Percentiles rank a stretch among this genome's conserved stretches.
These are phyloP conservation scores for Semaprochilodus insignis DNA, from an alignment of 2,797 vertebrate species.

Conservation along the genomic window DNA sequence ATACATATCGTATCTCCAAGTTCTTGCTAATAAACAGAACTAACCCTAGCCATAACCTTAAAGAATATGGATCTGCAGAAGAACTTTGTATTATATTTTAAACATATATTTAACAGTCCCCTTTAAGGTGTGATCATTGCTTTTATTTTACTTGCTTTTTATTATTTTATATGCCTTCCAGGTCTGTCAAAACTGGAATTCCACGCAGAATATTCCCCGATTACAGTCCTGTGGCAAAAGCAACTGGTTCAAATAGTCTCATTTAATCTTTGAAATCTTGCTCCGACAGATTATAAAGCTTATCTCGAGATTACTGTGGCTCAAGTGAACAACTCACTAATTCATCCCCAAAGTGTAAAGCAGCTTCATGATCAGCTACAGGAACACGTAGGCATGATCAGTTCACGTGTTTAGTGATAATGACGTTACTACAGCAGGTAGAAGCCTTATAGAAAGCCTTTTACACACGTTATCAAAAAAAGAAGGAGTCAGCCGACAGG, in stretches of 20 bases:
- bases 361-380: not conserved
- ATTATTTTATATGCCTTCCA: not conserved
- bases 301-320: not conserved
- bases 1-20: too few relatives aligned
- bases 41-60: not conserved
- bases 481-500: too few relatives aligned
- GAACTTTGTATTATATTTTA: not conserved
- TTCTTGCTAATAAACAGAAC: too few relatives aligned
- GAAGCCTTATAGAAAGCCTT: too few relatives aligned
- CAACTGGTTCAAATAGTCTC: slow-evolving; percentile 2
- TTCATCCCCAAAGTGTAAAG: slow-evolving; percentile 6
- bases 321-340: not conserved
- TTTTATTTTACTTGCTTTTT: not conserved
- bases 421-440: not conserved
- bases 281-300: slow-evolving; percentile 10
- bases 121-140: not conserved
- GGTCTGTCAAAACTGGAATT: not conserved
- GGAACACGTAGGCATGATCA: not conserved
- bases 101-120: not conserved
- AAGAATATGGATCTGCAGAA: too few relatives aligned
- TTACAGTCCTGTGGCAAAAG: slow-evolving; percentile 22
- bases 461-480: too few relatives aligned
- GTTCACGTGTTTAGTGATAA: not conserved
- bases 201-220: not conserved
- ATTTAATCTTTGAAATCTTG: slow-evolving; percentile 14